A percentile compares a stretch with the other conserved stretches of the same genome.
phyloP scores from a whole-genome alignment of 2,113 vertebrate genomes.

The Aldabrachelys gigantea region DNA sequence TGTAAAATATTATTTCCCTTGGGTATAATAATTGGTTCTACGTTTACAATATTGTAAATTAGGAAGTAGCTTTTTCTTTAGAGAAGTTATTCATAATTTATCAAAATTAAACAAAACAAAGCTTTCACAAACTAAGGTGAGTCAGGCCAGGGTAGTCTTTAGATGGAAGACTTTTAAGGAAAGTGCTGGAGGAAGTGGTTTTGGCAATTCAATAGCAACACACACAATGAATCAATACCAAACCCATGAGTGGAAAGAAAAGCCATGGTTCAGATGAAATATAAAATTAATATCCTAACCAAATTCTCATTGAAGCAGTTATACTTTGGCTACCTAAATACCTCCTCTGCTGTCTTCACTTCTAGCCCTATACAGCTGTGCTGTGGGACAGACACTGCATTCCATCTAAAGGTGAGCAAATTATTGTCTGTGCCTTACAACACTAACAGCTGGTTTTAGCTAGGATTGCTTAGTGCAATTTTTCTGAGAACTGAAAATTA shows the following conservation, averaged over 20 bases:
- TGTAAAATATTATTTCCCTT: background rate
- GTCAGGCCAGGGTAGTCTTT: background rate
- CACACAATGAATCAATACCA: background rate
- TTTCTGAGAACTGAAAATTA: background rate
- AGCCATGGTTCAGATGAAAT: background rate
- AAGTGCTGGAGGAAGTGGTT: background rate
- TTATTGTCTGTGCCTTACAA: background rate
- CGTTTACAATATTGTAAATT: background rate
- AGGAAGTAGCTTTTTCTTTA: background rate
- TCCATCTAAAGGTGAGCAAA: background rate
- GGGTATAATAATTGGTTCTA: background rate
- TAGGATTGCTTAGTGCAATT: background rate
- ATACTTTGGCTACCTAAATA: background rate
- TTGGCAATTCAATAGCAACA: background rate
- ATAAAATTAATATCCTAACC: background rate
- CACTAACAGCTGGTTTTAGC: background rate
- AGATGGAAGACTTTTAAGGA: background rate
- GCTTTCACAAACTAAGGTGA: background rate
- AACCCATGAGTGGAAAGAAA: background rate
- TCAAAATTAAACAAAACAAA: background rate
- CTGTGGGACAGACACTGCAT: background rate
- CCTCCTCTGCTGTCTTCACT: background rate
- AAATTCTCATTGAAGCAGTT: background rate
- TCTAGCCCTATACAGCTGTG: background rate
- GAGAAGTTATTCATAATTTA: background rate